phyloP scores from a whole-genome alignment of 2,797 vertebrate genomes.

The Xenopus petersii region DNA sequence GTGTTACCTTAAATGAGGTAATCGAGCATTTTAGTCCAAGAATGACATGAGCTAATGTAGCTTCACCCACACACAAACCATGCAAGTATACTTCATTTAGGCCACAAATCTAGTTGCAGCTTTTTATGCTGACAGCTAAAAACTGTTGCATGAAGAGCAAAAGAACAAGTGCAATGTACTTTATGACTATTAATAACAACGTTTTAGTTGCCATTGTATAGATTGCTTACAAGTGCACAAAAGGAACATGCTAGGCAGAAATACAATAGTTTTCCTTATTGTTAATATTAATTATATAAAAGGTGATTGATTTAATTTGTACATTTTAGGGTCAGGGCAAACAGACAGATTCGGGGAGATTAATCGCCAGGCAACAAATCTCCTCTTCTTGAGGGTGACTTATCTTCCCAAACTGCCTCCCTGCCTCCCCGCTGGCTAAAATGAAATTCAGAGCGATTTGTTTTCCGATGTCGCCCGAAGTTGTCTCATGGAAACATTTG shows the following conservation, averaged over 20 bases:
- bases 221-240: not conserved
- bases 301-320: conserved; percentile 1
- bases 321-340: not conserved
- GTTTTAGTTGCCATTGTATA: not conserved
- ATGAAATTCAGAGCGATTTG: no score
- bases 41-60: conserved; percentile 77
- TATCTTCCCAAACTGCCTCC: no score
- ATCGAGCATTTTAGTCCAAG: conserved; percentile 72
- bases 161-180: not conserved
- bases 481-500: no score
- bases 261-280: not conserved
- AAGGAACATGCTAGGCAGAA: not conserved
- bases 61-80: conserved; percentile 62
- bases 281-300: not conserved
- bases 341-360: no score
- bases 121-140: conserved; percentile 52
- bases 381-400: no score
- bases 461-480: no score
- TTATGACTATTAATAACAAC: not conserved
- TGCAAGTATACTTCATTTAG: conserved; percentile 59
- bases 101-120: conserved; percentile 56
- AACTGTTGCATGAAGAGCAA: conserved; percentile 15
- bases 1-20: conserved; percentile 77
- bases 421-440: no score
- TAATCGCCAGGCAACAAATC: no score